These are phyloP conservation scores for Synodontis membranacea DNA, from an alignment of 2,113 vertebrate genomes.

Conservation along the genomic window DNA sequence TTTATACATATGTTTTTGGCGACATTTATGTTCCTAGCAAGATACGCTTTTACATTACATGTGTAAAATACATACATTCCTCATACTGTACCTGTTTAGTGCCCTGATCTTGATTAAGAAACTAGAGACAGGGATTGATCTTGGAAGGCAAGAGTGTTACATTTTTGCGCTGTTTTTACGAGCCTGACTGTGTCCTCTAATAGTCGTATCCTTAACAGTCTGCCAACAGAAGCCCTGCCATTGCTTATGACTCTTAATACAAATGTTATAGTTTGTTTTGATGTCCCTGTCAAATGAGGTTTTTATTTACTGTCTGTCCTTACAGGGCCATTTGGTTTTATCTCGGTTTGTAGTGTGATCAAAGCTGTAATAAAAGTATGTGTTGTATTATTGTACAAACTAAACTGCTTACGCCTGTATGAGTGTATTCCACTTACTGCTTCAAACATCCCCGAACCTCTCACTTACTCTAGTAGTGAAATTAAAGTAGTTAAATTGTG, in stretches of 20 bases:
- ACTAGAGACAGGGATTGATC: neutral
- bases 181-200: conserved; percentile 8
- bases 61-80: neutral
- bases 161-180: neutral
- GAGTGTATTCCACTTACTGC: neutral
- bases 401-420: neutral
- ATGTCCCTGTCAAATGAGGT: conserved; percentile 48
- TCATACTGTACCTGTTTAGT: neutral
- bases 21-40: neutral
- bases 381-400: conserved; percentile 48
- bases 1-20: neutral
- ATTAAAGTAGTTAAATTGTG: neutral
- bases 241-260: conserved; percentile 56
- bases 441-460: neutral
- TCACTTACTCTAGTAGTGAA: too few species aligned
- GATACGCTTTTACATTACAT: neutral
- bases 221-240: conserved; percentile 49
- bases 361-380: conserved; percentile 51
- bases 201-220: conserved; percentile 35
- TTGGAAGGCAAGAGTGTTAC: neutral
- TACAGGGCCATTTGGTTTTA: neutral
- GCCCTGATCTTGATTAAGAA: neutral
- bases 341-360: conserved; percentile 51
- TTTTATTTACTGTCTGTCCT: conserved; percentile 45
- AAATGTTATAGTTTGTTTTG: conserved; percentile 34